Evolutionary conservation across 2,113 vertebrate species (phyloP).

Genomic region (Orthochromis malagaraziensis): DNA sequence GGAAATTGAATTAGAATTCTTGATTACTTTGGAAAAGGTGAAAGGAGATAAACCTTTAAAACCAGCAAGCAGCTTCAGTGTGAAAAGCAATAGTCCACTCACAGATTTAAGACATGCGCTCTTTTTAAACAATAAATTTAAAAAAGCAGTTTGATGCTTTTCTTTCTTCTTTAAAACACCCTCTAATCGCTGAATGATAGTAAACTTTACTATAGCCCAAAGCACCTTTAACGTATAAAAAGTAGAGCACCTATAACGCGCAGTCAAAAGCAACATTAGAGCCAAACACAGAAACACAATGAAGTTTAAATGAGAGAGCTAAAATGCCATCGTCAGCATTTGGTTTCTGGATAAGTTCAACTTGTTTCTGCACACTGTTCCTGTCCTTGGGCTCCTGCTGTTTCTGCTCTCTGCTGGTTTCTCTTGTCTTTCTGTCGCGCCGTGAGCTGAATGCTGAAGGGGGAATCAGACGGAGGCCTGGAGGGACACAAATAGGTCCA

Average conservation of each 20-base stretch:
- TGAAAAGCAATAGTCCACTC: not conserved
- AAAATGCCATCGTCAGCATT: not conserved
- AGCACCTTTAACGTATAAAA: not conserved
- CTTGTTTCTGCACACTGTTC: not conserved
- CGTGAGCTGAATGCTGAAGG: conserved; percentile 9
- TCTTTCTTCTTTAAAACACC: not conserved
- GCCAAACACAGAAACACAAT: not conserved
- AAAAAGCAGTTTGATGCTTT: not conserved
- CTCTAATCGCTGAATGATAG: not conserved
- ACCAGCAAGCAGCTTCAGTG: not conserved
- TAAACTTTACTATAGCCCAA: not conserved
- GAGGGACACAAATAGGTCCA: not conserved
- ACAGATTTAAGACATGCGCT: not conserved
- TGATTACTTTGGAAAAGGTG: not conserved
- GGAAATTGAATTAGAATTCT: not conserved
- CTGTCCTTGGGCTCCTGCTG: not conserved
- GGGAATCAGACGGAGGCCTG: conserved; percentile 12
- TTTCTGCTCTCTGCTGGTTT: not conserved
- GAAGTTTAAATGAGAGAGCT: not conserved
- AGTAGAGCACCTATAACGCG: not conserved
- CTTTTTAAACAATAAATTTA: accelerated
- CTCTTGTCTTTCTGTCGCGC: not conserved
- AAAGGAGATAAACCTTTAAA: not conserved
- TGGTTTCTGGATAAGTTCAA: not conserved
- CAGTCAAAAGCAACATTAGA: not conserved